Evolutionary conservation across 2,113 vertebrate species (phyloP).

Genomic region (Macquaria australasica): DNA sequence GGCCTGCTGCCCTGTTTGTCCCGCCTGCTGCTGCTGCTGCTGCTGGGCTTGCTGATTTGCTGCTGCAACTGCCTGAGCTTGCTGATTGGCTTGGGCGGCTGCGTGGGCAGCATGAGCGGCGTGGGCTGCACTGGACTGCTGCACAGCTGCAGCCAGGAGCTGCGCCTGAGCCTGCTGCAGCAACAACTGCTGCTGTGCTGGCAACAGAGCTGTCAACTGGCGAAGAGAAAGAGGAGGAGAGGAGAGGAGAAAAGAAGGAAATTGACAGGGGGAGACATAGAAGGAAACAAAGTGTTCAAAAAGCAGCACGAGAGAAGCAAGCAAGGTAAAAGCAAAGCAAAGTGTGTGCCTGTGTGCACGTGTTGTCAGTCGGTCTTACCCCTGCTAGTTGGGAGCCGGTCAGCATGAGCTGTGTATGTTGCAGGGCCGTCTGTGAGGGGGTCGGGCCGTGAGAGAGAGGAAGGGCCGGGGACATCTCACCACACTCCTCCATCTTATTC

Average conservation of each 20-base stretch:
- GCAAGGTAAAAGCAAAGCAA: constrained; percentile 56
- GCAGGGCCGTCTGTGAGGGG: constrained; percentile 88
- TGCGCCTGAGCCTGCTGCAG: constrained; percentile 93
- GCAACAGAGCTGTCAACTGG: constrained; percentile 92
- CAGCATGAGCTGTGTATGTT: constrained; percentile 94
- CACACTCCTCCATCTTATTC: constrained; percentile 90
- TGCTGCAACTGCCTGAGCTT: constrained; percentile 83
- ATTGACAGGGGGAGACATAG: constrained; percentile 25
- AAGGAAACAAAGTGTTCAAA: constrained; percentile 57
- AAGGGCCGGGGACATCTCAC: constrained; percentile 86
- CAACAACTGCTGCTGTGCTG: constrained; percentile 92
- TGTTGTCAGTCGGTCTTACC: constrained; percentile 80
- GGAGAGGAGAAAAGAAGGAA: background rate
- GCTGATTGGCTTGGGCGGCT: constrained; percentile 84
- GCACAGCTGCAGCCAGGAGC: constrained; percentile 91
- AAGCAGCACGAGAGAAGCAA: constrained; percentile 62
- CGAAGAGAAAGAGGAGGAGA: background rate
- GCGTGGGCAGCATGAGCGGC: constrained; percentile 81
- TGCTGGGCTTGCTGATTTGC: constrained; percentile 85
- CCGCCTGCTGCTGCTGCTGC: constrained; percentile 80
- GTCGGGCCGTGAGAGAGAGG: constrained; percentile 85
- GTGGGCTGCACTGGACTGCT: constrained; percentile 85
- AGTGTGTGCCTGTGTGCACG: background rate
- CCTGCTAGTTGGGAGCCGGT: constrained; percentile 92
- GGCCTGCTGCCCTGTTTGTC: constrained; percentile 75